Evolutionary conservation across 2,797 vertebrate genomes (phyloP).

Genomic region (Eulemur albifrons): DNA sequence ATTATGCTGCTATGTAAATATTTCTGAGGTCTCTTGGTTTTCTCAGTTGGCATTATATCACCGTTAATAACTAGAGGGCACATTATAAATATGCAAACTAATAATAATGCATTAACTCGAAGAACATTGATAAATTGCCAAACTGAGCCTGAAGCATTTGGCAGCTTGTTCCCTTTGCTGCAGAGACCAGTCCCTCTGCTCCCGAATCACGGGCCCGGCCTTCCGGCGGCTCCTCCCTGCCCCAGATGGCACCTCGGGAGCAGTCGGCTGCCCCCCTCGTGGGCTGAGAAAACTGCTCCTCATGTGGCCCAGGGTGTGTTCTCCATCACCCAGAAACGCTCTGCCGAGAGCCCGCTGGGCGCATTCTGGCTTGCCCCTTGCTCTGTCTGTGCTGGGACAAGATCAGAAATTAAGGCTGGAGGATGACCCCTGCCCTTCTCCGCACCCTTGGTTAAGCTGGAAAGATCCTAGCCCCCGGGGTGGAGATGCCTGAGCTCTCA

Average conservation of each 20-base stretch:
- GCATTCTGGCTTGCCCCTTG: not conserved
- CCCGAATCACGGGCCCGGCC: not conserved
- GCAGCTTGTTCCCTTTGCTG: not conserved
- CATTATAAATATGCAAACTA: slow-evolving; percentile 74
- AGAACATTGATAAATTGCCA: slow-evolving; percentile 47
- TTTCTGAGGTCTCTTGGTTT: slow-evolving; percentile 62
- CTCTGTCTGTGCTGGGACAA: not conserved
- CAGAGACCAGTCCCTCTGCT: not conserved
- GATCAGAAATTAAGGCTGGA: not conserved
- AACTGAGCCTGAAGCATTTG: not conserved
- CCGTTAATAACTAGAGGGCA: slow-evolving; percentile 72
- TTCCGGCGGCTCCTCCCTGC: not conserved
- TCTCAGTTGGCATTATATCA: slow-evolving; percentile 66
- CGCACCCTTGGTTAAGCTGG: not conserved
- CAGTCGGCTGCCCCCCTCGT: not conserved
- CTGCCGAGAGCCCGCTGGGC: fast-evolving
- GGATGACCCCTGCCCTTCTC: not conserved
- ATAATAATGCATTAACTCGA: slow-evolving; percentile 61
- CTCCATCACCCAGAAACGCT: not conserved
- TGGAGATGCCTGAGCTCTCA: not conserved
- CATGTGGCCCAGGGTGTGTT: not conserved
- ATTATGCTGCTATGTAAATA: slow-evolving; percentile 73
- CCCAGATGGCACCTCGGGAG: not conserved
- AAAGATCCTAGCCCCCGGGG: not conserved
- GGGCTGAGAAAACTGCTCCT: not conserved